phyloP scores from a whole-genome alignment of 1,140 invertebrate genomes.

The Adelges cooleyi region DNA sequence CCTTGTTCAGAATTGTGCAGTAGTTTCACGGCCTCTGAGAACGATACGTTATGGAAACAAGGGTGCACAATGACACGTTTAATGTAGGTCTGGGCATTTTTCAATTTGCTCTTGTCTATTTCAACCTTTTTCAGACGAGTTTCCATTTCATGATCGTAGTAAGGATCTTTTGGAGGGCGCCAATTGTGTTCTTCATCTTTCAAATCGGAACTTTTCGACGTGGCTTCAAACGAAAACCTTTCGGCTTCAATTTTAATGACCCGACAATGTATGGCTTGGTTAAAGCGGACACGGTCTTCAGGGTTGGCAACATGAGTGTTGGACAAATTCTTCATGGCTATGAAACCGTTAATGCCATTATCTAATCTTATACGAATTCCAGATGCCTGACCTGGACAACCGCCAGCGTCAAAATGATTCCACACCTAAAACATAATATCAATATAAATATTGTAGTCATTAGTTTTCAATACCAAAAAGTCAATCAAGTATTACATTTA shows the following conservation, averaged over 20 bases:
- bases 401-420: conserved; percentile 94
- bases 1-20: conserved; percentile 89
- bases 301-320: conserved; percentile 89
- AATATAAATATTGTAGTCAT: neutral
- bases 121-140: conserved; percentile 66
- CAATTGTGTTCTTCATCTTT: conserved; percentile 81
- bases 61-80: conserved; percentile 97
- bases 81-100: conserved; percentile 68
- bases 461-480: neutral
- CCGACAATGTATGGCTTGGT: conserved; percentile 84
- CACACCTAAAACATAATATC: conserved; percentile 50
- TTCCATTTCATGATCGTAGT: conserved; percentile 82
- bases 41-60: conserved; percentile 93
- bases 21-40: conserved; percentile 79
- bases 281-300: conserved; percentile 72
- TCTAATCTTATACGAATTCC: conserved; percentile 84
- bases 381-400: conserved; percentile 88
- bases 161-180: conserved; percentile 78
- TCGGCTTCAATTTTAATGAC: conserved; percentile 94
- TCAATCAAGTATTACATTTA: no score
- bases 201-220: conserved; percentile 86
- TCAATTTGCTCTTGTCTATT: conserved; percentile 67
- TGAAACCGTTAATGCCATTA: conserved; percentile 89
- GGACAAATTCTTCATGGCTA: conserved; percentile 89
- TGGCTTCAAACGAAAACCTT: conserved; percentile 85